Evolutionary conservation across 1,140 invertebrate species (phyloP), one percentile per base, ranked within the genome.

Genomic region (Drosophila ercepeae): DNA sequence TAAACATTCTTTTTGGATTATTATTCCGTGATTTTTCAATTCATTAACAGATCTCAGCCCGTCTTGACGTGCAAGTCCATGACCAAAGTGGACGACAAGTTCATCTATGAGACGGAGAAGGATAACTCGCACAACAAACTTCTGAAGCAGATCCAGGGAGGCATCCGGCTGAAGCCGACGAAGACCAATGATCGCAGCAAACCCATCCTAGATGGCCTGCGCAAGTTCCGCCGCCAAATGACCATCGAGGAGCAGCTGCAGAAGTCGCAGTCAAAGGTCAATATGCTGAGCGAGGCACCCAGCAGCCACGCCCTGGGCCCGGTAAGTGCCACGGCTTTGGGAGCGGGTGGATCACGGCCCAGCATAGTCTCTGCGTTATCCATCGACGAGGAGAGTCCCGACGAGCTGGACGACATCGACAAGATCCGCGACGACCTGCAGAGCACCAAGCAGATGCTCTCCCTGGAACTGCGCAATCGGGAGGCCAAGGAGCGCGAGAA

Each of bases 371-470:
- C 89, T 0, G 45, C 81, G 0, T 68, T 90, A 49, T 89, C 86
- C n/a, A 90, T 89, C 5, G 90, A 91, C 23, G 90, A 91, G 64
- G 94, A 94, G 46, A 94, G 96, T 77, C 93, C 94, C 16, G 96
- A 96, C 82, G 96, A 97, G 74, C 94, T 96, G 93, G 96, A 98
- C 68, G 96, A 98, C 74, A 97, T 97, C 74, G 96, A 97, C 79
- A 96, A 96, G 89, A 95, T 97, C n/a, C 93, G 97, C 60, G 97
- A 98, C 78, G 97, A 97, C 91, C 93, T 98, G 32, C 97, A 97
- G 89, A 97, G 96, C 55, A 97, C 96, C 1, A 98, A 98, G 92
- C 96, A 97, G 92, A 95, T 97, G 93, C 92, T 98, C 61, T 96
- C 96, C 1, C 92, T 97, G 41, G 97, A 98, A 92, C 91, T 97